phyloP scores from a whole-genome alignment of 2,113 vertebrate species.

The Eublepharis macularius region DNA sequence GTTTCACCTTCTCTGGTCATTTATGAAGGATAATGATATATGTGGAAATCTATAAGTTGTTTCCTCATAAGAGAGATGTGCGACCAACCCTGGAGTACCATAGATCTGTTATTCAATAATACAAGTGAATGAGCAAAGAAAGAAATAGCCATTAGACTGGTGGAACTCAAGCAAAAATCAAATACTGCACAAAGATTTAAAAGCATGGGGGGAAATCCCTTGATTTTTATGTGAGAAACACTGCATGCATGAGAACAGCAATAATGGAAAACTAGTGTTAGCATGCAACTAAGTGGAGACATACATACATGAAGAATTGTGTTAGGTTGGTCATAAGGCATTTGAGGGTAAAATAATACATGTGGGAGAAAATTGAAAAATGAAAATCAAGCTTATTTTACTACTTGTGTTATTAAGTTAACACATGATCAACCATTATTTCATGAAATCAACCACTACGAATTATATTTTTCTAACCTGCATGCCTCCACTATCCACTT shows the following conservation, averaged over 20 bases:
- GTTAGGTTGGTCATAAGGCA: slow-evolving; percentile 73
- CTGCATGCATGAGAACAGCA: slow-evolving; percentile 54
- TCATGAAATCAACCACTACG: slow-evolving; percentile 53
- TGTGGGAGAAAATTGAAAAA: slow-evolving; percentile 49
- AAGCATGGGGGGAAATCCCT: slow-evolving; percentile 45
- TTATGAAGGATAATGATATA: neutral
- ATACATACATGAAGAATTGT: slow-evolving; percentile 66
- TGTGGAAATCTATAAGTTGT: neutral
- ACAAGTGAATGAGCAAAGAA: neutral
- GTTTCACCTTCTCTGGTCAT: neutral
- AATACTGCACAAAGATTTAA: neutral
- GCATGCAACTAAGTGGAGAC: slow-evolving; percentile 66
- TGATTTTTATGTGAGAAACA: slow-evolving; percentile 28
- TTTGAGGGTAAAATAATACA: slow-evolving; percentile 62
- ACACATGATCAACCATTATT: slow-evolving; percentile 58
- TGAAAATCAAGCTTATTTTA: slow-evolving; percentile 23
- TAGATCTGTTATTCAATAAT: neutral
- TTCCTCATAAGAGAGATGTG: neutral
- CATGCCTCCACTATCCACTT: slow-evolving; percentile 13
- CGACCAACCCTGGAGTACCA: neutral
- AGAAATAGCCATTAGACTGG: slow-evolving; percentile 17
- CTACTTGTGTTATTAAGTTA: slow-evolving; percentile 39
- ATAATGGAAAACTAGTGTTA: slow-evolving; percentile 48
- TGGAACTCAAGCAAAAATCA: slow-evolving; percentile 29
- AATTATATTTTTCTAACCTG: slow-evolving; percentile 20